These are phyloP conservation scores for Apistogramma diplotaenia DNA, from an alignment of 2,113 vertebrate genomes.

Conservation along the genomic window DNA sequence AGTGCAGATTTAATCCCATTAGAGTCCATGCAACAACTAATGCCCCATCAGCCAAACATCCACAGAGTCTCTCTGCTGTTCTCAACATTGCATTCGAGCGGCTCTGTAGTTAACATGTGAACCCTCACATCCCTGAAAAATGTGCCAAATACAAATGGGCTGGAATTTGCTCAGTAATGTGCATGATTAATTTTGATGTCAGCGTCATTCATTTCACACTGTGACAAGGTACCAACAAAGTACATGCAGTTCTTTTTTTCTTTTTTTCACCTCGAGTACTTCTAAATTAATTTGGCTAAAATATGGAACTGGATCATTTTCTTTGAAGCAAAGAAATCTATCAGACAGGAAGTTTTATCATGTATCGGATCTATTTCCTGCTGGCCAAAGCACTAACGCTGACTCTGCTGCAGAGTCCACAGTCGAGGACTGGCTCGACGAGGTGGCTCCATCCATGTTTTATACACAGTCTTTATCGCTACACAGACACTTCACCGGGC, in stretches of 20 bases:
- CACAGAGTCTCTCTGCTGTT: background rate
- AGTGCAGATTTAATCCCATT: conserved; percentile 42
- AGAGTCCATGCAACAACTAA: conserved; percentile 17
- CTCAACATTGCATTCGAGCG: background rate
- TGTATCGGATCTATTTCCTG: too few species aligned
- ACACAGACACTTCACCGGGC: background rate
- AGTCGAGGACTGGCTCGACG: too few species aligned
- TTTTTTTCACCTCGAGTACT: too few species aligned
- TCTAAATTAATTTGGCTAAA: background rate
- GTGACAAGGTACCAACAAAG: background rate
- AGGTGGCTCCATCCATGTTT: background rate
- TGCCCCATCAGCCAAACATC: background rate
- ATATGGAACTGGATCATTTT: background rate
- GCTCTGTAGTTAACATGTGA: background rate
- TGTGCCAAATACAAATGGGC: background rate
- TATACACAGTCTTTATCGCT: background rate
- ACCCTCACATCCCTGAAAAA: background rate
- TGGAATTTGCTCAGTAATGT: background rate
- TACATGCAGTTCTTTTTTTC: background rate
- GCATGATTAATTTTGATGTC: background rate
- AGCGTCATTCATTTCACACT: background rate
- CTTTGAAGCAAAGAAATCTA: background rate
- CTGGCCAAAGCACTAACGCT: background rate
- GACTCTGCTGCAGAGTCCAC: background rate
- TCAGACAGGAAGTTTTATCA: too few species aligned